Base-by-base conservation (phyloP, 2,888 invertebrate species). In the Odontothrips loti region DNA sequence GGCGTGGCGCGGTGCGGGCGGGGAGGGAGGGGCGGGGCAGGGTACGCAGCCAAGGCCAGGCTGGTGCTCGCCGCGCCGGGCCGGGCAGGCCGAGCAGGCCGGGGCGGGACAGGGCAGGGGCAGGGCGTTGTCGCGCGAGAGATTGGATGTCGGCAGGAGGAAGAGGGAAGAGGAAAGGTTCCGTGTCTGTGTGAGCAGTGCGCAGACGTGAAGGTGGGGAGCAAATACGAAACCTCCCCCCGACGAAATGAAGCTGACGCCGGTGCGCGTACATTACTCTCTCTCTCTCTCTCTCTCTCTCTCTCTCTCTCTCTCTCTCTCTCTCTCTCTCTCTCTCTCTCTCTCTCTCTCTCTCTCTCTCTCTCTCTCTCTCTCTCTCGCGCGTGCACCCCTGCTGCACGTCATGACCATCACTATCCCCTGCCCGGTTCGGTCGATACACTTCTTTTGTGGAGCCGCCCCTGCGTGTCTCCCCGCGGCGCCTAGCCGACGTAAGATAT, bases 401-500 rank as follows among this genome's bases (percentile, higher is more conserved):
- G 12, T 10, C 12, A 10, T 10, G 15, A 3, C 20, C 51, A 3
- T 10, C 51, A 2, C 20, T 3, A 2, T 51, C 58, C 58, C n/a
- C n/a, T 51, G 20, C 15, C 58, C 6, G n/a, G 58, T 58, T 58
- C 58, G 11, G 20, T 58, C 58, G 58, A 43, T 43, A 43, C 58
- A 58, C 58, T 58, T 58, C 58, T 8, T n/a, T 0, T 58, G 1
- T 58, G 15, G 58, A 6, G 27, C 23, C 27, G 68, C 12, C 68
- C 58, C 58, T 20, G 58, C 58, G 6, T 43, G 34, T 4, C 34
- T 43, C 58, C 58, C 20, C 15, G 58, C 58, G 58, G 58, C 58
- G 58, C 58, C 58, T 58, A 15, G 58, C 68, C 68, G 68, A 75
- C 27, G 68, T 75, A 75, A 75, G 68, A 9, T 75, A 75, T 75